These are phyloP conservation scores for Cheilosia vulpina DNA, from an alignment of 2,888 invertebrate genomes.

Conservation along the genomic window DNA sequence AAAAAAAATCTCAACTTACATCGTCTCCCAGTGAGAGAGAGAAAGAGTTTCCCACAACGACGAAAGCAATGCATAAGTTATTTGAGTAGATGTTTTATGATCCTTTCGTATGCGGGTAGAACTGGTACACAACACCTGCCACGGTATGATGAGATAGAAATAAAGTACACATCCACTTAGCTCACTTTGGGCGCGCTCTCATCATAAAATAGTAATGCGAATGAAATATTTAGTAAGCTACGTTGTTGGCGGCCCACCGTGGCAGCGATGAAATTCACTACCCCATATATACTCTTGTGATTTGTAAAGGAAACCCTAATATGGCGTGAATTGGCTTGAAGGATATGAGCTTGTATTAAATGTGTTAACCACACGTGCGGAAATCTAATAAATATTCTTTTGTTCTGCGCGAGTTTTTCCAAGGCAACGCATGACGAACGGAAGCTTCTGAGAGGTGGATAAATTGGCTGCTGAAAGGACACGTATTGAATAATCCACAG, in stretches of 20 bases:
- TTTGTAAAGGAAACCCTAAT: conserved; percentile 17
- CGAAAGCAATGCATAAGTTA: conserved; percentile 57
- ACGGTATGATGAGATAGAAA: conserved; percentile 66
- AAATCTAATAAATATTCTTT: conserved; percentile 58
- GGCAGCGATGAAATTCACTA: conserved; percentile 5
- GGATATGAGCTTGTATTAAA: conserved; percentile 44
- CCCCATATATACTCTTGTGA: conserved; percentile 21
- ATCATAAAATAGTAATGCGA: conserved; percentile 72
- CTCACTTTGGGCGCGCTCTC: conserved; percentile 66
- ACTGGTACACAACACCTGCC: conserved; percentile 63
- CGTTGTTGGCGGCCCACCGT: conserved; percentile 3
- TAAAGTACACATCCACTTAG: conserved; percentile 72
- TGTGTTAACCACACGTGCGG: conserved; percentile 57
- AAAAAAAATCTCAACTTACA: conserved; percentile 23
- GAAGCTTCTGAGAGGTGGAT: conserved; percentile 17
- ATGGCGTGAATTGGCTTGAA: conserved; percentile 31
- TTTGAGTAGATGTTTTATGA: conserved; percentile 49
- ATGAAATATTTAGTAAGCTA: conserved; percentile 54
- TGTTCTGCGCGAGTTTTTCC: conserved; percentile 44
- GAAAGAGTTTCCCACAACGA: not conserved
- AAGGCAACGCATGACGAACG: conserved; percentile 23
- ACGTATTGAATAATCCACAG: conserved; percentile 61
- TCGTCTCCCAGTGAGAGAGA: not conserved
- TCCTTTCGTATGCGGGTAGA: conserved; percentile 23
- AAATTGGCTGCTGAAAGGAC: conserved; percentile 66